A percentile compares a stretch with the other conserved stretches of the same genome.
phyloP scores from a whole-genome alignment of 2,888 invertebrate species.

The Noctuana brunneofusca region DNA sequence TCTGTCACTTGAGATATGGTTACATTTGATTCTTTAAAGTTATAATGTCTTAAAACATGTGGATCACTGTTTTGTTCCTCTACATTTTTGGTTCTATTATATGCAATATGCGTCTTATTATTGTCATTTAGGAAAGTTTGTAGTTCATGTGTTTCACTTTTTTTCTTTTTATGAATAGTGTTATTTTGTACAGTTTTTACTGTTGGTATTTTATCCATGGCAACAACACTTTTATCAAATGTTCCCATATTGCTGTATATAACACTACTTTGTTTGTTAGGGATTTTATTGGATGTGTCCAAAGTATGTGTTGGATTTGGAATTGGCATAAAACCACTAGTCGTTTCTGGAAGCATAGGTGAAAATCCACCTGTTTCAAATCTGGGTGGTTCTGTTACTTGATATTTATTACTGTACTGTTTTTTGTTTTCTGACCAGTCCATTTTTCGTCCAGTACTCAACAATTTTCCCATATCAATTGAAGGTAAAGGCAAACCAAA shows the following conservation, averaged over 20 bases:
- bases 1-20: conserved; percentile 73
- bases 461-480: conserved; percentile 86
- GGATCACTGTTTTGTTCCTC: conserved; percentile 70
- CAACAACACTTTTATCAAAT: conserved; percentile 49
- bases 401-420: conserved; percentile 63
- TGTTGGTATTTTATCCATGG: conserved; percentile 54
- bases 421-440: conserved; percentile 70
- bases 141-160: conserved; percentile 74
- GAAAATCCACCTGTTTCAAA: conserved; percentile 90
- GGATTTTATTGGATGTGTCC: conserved; percentile 51
- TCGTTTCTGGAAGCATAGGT: conserved; percentile 87
- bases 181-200: conserved; percentile 55
- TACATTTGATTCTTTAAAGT: conserved; percentile 73
- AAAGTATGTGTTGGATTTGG: conserved; percentile 60
- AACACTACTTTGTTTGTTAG: conserved; percentile 46
- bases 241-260: conserved; percentile 52
- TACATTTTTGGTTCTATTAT: conserved; percentile 73
- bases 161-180: conserved; percentile 66
- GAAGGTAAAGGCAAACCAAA: conserved; percentile 92
- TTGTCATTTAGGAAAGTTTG: conserved; percentile 69
- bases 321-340: conserved; percentile 89
- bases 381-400: conserved; percentile 79
- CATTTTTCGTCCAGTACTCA: conserved; percentile 75
- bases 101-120: conserved; percentile 69
- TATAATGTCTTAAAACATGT: conserved; percentile 67